phyloP scores from a whole-genome alignment of 2,888 invertebrate species.

The Linyphia triangularis region DNA sequence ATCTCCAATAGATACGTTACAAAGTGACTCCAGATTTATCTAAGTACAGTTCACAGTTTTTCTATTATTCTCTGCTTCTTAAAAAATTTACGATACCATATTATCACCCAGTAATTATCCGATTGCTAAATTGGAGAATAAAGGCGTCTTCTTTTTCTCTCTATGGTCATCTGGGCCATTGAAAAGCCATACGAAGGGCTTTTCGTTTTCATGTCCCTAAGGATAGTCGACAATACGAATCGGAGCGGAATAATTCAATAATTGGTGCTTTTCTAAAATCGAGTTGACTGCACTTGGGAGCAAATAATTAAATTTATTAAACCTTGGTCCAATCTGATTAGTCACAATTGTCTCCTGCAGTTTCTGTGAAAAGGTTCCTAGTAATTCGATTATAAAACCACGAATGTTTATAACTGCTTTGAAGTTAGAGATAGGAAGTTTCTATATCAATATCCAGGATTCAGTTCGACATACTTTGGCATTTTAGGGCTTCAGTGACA shows the following conservation, averaged over 20 bases:
- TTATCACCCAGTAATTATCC: not conserved
- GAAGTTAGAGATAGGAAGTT: conserved; percentile 34
- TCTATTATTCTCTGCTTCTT: no score
- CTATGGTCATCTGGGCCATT: conserved; percentile 24
- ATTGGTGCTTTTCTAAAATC: conserved; percentile 68
- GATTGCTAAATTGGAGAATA: not conserved
- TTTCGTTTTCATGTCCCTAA: conserved; percentile 34
- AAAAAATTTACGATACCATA: no score
- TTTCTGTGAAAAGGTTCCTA: conserved; percentile 57
- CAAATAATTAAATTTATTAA: conserved; percentile 73
- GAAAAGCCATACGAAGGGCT: conserved; percentile 36
- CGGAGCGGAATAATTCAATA: conserved; percentile 66
- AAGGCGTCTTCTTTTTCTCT: conserved; percentile 51
- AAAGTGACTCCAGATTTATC: no score
- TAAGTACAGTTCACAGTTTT: no score
- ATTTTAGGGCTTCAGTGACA: conserved; percentile 28
- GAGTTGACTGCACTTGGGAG: conserved; percentile 43
- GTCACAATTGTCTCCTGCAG: conserved; percentile 60
- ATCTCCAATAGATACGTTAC: no score
- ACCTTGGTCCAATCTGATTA: conserved; percentile 59
- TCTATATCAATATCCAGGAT: conserved; percentile 45
- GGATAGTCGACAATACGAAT: conserved; percentile 45
- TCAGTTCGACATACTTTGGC: conserved; percentile 2
- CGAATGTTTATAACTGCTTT: conserved; percentile 43
- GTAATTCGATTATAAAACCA: conserved; percentile 71